phyloP scores from a whole-genome alignment of 2,113 vertebrate genomes.

The Gadus macrocephalus region DNA sequence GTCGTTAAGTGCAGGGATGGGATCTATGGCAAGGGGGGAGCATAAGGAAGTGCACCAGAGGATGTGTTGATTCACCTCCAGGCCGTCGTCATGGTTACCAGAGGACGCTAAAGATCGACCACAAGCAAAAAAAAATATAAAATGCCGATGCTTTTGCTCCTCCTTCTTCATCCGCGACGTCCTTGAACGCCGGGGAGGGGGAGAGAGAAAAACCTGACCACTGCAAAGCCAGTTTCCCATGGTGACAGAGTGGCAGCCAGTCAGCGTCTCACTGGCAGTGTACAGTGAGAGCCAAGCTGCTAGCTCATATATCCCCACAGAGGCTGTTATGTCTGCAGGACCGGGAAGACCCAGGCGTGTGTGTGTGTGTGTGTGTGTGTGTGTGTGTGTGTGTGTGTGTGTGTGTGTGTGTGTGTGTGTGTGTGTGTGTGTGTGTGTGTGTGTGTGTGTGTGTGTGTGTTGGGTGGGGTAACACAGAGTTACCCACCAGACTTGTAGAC shows the following conservation, averaged over 20 bases:
- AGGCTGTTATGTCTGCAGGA: slow-evolving; percentile 50
- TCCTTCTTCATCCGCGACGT: too few species aligned
- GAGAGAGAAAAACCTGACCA: slow-evolving; percentile 30
- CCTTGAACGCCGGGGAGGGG: not conserved
- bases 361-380: too few species aligned
- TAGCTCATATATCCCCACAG: slow-evolving; percentile 40
- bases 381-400: not conserved
- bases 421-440: too few species aligned
- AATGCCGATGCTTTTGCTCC: too few species aligned
- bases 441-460: too few species aligned
- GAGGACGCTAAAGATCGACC: too few species aligned
- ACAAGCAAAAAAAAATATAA: too few species aligned
- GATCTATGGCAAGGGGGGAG: too few species aligned
- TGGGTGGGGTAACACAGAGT: slow-evolving; percentile 32
- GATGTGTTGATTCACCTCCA: too few species aligned
- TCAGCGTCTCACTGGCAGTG: slow-evolving; percentile 45
- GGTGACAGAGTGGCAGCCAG: slow-evolving; percentile 27
- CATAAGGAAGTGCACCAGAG: too few species aligned
- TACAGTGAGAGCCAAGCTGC: slow-evolving; percentile 6
- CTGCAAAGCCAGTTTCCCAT: slow-evolving; percentile 32
- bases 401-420: too few species aligned
- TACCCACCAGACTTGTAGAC: slow-evolving; percentile 32
- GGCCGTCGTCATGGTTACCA: too few species aligned
- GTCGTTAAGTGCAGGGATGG: not conserved
- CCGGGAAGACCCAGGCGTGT: slow-evolving; percentile 25